phyloP scores from a whole-genome alignment of 1,140 invertebrate genomes.

The Pseudomyrmex gracilis region DNA sequence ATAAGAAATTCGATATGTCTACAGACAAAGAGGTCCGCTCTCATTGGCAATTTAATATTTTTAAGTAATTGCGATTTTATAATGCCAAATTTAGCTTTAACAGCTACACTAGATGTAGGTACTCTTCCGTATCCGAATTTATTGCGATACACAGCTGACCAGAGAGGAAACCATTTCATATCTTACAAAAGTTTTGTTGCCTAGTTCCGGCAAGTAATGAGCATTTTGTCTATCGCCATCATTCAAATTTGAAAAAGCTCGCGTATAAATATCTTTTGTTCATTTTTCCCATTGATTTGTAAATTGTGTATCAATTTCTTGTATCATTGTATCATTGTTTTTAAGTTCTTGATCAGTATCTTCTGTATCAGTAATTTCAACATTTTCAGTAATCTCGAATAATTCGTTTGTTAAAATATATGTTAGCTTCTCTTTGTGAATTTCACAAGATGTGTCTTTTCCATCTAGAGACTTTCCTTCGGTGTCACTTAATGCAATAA shows the following conservation, averaged over 20 bases:
- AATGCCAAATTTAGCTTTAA: slow-evolving; percentile 44
- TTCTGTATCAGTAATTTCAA: background rate
- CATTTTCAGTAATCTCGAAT: slow-evolving; percentile 11
- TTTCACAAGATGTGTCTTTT: background rate
- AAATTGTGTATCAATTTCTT: slow-evolving; percentile 6
- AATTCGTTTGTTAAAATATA: slow-evolving; percentile 1
- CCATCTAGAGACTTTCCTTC: slow-evolving; percentile 27
- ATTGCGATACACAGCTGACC: slow-evolving; percentile 33
- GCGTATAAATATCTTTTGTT: slow-evolving; percentile 8
- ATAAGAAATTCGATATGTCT: slow-evolving; percentile 20
- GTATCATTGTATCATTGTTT: background rate
- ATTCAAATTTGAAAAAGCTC: slow-evolving; percentile 12
- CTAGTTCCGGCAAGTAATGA: slow-evolving; percentile 30
- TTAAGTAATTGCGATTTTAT: slow-evolving; percentile 40
- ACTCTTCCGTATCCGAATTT: slow-evolving; percentile 57
- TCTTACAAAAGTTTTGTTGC: slow-evolving; percentile 32
- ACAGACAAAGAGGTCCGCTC: slow-evolving; percentile 17
- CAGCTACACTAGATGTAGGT: slow-evolving; percentile 35
- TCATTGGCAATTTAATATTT: slow-evolving; percentile 34
- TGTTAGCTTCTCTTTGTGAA: slow-evolving; percentile 29
- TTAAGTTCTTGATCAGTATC: background rate
- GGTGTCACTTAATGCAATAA: slow-evolving; percentile 9
- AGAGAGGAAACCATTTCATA: slow-evolving; percentile 46
- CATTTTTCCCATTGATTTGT: slow-evolving; percentile 27
- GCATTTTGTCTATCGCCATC: slow-evolving; percentile 11